Percentiles rank a stretch among this genome's conserved stretches.
Evolutionary conservation across 2,888 invertebrate genomes (phyloP).

Genomic region (Agrotis puta): DNA sequence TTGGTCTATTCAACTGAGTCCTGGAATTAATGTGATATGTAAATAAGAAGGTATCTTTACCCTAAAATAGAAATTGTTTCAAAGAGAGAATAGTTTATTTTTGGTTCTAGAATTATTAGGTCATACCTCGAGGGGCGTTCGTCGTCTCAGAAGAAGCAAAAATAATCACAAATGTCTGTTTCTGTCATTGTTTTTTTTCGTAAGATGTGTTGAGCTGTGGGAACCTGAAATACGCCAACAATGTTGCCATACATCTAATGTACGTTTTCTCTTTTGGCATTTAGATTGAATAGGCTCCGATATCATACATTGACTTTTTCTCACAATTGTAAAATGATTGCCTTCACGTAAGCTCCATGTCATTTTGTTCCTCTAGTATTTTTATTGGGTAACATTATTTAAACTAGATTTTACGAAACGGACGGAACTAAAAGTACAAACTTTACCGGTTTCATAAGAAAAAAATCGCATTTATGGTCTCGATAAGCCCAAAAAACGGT

Average conservation of each 20-base stretch:
- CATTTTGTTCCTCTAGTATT: conserved; percentile 34
- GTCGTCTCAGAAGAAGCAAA: conserved; percentile 12
- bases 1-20: background rate
- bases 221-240: conserved; percentile 48
- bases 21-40: background rate
- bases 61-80: background rate
- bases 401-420: conserved; percentile 32
- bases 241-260: conserved; percentile 54
- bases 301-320: conserved; percentile 63
- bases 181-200: conserved; percentile 32
- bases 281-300: conserved; percentile 59
- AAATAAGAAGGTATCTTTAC: conserved; percentile 1
- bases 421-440: conserved; percentile 1
- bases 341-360: conserved; percentile 34
- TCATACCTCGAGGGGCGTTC: background rate
- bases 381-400: conserved; percentile 28
- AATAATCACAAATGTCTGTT: conserved; percentile 1
- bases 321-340: conserved; percentile 63
- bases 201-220: conserved; percentile 38
- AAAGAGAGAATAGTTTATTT: background rate
- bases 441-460: conserved; percentile 38
- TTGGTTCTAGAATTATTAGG: background rate
- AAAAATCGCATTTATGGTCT: conserved; percentile 26
- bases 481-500: conserved; percentile 50
- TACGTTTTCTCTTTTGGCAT: conserved; percentile 65